Evolutionary conservation across 2,888 invertebrate genomes (phyloP).

Genomic region (Perizoma flavofasciatum): DNA sequence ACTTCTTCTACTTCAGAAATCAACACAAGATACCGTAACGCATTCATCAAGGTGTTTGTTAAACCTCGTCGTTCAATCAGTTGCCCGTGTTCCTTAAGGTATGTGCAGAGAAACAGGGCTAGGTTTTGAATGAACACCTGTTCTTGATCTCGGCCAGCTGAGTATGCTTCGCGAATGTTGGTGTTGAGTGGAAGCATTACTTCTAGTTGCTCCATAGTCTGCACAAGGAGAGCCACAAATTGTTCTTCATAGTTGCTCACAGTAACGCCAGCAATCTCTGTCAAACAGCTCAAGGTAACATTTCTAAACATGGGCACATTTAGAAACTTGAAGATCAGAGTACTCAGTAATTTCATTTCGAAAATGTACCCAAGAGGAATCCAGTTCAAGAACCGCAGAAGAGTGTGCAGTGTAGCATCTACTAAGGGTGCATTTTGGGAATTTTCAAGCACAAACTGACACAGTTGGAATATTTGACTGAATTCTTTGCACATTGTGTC

Average conservation of each 20-base stretch:
- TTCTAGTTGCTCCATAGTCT: slow-evolving; percentile 96
- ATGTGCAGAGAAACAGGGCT: slow-evolving; percentile 98
- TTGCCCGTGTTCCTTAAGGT: slow-evolving; percentile 97
- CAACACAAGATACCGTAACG: slow-evolving; percentile 93
- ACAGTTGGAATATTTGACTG: slow-evolving; percentile 98
- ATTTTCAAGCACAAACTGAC: slow-evolving; percentile 98
- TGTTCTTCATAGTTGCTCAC: slow-evolving; percentile 96
- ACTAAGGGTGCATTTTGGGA: slow-evolving; percentile 98
- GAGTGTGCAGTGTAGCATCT: slow-evolving; percentile 97
- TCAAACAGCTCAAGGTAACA: slow-evolving; percentile 98
- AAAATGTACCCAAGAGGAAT: slow-evolving; percentile 99
- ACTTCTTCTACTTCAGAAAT: slow-evolving; percentile 99
- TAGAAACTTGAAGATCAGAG: slow-evolving; percentile 97
- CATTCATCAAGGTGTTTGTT: slow-evolving; percentile 90
- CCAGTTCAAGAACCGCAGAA: slow-evolving; percentile 99
- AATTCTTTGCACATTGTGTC: slow-evolving; percentile 99
- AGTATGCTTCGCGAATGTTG: slow-evolving; percentile 97
- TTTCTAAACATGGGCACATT: slow-evolving; percentile 99
- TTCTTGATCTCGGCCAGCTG: slow-evolving; percentile 96
- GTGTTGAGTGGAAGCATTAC: slow-evolving; percentile 95
- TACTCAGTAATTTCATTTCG: slow-evolving; percentile 98
- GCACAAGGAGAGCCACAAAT: slow-evolving; percentile 94
- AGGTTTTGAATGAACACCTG: slow-evolving; percentile 99
- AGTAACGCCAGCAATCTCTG: slow-evolving; percentile 97
- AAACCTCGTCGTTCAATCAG: slow-evolving; percentile 93